Base-by-base conservation (phyloP, 2,113 vertebrate genomes). In the Gadus chalcogrammus region DNA sequence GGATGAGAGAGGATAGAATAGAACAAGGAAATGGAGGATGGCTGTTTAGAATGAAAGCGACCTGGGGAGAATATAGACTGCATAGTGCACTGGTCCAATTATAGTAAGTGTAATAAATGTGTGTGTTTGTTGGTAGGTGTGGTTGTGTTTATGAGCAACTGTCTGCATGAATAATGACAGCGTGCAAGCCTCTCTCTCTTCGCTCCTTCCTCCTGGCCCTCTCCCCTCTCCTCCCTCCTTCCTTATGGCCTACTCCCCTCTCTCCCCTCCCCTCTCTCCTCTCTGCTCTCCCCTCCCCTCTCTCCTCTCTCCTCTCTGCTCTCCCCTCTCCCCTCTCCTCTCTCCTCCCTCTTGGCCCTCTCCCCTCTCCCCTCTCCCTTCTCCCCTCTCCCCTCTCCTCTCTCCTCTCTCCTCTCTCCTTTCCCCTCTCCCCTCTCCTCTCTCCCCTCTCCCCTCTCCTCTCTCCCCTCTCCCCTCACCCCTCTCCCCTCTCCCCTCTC, bases 11-110 rank as follows among this genome's bases (percentile, higher is more conserved):
- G 42, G 42, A 48, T 1, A 48, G 42, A 48, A 48, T 48, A 58
- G 64, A 83, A 70, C 56, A 70, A 74, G 60, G 77, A 76, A 77
- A 84, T 59, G 70, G 74, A 84, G 81, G 77, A 56, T 68, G 70
- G 68, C 74, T 80, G 73, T 89, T 82, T 85, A 78, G 79, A 88
- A 79, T 77, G 68, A 60, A 79, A 79, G 71, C 59, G 79, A 75
- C 70, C 52, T 75, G 83, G 61, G 74, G 56, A 67, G 58, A 77
- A 74, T 72, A 73, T 75, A 15, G 80, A 78, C 42, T 67, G 42
- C 42, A 48, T 48, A 9, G 42, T 48, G 42, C 42, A 48, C 12
- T 24, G 52, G 20, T 55, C 53, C 28, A 24, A 9, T 20, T 68
- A 61, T 72, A 63, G 42, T 63, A 61, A 56, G 65, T 69, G 67